A percentile compares a stretch with the other conserved stretches of the same genome.
These are phyloP conservation scores for Tetranychus urticae DNA, from an alignment of 1,140 invertebrate species.

Conservation along the genomic window DNA sequence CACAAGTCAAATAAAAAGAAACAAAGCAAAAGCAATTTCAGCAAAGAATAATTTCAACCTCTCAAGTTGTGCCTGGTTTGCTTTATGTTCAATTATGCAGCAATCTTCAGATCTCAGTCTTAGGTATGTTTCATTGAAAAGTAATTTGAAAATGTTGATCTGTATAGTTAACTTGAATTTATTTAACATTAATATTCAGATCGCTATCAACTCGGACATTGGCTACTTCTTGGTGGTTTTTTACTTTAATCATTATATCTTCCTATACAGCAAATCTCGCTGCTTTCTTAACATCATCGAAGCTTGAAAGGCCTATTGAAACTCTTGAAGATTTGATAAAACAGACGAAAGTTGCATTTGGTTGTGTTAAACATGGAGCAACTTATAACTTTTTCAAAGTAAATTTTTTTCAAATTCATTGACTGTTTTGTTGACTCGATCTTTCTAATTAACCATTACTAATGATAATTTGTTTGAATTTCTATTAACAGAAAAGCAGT, in stretches of 20 bases:
- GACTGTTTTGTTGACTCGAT: too few species aligned
- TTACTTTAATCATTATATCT: conserved; percentile 88
- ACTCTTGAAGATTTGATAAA: conserved; percentile 82
- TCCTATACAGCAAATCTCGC: conserved; percentile 48
- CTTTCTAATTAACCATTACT: too few species aligned
- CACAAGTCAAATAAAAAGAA: too few species aligned
- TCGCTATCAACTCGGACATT: conserved; percentile 22
- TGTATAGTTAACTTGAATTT: background rate
- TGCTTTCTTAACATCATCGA: conserved; percentile 83
- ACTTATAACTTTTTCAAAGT: conserved; percentile 75
- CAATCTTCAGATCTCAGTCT: conserved; percentile 23
- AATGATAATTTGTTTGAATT: background rate
- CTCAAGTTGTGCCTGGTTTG: conserved; percentile 26
- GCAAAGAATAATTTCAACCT: conserved; percentile 20
- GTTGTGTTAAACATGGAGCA: conserved; percentile 64
- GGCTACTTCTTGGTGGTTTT: conserved; percentile 74
- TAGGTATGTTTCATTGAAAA: background rate
- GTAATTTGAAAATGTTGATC: background rate
- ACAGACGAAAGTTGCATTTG: conserved; percentile 90
- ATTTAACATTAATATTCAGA: conserved; percentile 4
- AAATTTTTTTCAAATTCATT: conserved; percentile 41
- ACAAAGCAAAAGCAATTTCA: background rate
- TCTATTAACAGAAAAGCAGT: conserved; percentile 44
- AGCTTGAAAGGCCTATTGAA: conserved; percentile 87
- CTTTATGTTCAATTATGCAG: conserved; percentile 26